Conservation (phyloP, 2,888 invertebrate species). For the Pharmacophagus antenor region DNA sequence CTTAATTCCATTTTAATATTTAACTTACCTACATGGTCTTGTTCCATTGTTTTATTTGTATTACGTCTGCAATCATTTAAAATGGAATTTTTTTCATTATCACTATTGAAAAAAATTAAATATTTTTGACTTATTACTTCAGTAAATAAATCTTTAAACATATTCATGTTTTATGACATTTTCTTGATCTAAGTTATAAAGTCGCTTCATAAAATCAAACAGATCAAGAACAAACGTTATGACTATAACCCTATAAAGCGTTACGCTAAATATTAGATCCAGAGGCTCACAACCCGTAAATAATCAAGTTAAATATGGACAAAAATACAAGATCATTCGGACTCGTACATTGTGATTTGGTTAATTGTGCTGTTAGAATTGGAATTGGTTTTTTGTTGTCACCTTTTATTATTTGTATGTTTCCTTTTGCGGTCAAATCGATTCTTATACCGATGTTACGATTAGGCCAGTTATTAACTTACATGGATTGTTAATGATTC, state of each 20-base stretch:
- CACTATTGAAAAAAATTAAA: no score
- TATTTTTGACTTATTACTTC: no score
- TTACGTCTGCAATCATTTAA: no score
- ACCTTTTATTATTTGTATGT: constrained; percentile 1
- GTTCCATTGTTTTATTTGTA: no score
- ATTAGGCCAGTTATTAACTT: not conserved
- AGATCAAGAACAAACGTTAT: constrained; percentile 35
- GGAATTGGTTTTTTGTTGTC: constrained; percentile 20
- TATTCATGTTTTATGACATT: not conserved
- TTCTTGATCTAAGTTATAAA: not conserved
- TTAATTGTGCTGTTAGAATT: constrained; percentile 28
- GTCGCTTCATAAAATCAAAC: not conserved
- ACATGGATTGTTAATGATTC: not conserved
- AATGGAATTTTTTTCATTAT: no score
- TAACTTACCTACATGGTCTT: no score
- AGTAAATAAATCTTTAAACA: no score
- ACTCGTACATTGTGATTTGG: constrained; percentile 18
- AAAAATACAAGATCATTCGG: constrained; percentile 37
- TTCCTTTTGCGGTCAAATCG: not conserved
- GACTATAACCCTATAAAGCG: constrained; percentile 21
- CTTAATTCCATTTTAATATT: no score
- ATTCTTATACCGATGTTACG: not conserved
- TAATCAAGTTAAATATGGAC: constrained; percentile 57
- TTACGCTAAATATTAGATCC: constrained; percentile 38
- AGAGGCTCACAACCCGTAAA: constrained; percentile 45